Percentiles rank a stretch among this genome's conserved stretches.
Conservation (phyloP, 2,888 invertebrate genomes). For the Ganaspis brasiliensis region DNA sequence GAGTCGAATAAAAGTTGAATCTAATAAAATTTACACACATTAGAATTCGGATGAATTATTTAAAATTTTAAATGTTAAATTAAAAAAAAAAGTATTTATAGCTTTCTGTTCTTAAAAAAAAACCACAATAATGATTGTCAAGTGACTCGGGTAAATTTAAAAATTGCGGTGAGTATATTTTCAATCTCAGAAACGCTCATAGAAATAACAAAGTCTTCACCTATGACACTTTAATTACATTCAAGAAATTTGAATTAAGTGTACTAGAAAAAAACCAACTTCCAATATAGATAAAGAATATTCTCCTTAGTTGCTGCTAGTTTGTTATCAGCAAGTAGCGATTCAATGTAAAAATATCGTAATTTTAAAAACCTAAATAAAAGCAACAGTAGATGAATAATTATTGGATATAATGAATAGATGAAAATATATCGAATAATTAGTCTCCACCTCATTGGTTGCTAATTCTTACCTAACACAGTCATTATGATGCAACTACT, state of each 20-base stretch:
- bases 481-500: slow-evolving; percentile 30
- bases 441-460: slow-evolving; percentile 21
- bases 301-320: neutral
- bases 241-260: slow-evolving; percentile 24
- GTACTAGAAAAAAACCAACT: neutral
- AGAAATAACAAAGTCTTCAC: slow-evolving; percentile 9
- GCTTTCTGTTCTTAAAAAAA: too few species aligned
- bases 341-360: too few species aligned
- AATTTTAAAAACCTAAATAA: neutral
- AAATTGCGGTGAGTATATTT: neutral
- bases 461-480: slow-evolving; percentile 10
- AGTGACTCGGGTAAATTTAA: neutral
- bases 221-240: slow-evolving; percentile 32
- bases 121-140: too few species aligned
- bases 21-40: too few species aligned
- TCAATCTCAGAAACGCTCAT: neutral
- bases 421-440: neutral
- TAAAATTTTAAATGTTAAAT: too few species aligned
- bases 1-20: too few species aligned
- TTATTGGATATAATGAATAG: neutral
- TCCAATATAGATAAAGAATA: neutral
- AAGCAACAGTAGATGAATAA: neutral
- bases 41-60: too few species aligned
- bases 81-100: too few species aligned
- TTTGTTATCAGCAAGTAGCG: neutral